phyloP scores from a whole-genome alignment of 2,797 vertebrate genomes.

The Anguilla anguilla region DNA sequence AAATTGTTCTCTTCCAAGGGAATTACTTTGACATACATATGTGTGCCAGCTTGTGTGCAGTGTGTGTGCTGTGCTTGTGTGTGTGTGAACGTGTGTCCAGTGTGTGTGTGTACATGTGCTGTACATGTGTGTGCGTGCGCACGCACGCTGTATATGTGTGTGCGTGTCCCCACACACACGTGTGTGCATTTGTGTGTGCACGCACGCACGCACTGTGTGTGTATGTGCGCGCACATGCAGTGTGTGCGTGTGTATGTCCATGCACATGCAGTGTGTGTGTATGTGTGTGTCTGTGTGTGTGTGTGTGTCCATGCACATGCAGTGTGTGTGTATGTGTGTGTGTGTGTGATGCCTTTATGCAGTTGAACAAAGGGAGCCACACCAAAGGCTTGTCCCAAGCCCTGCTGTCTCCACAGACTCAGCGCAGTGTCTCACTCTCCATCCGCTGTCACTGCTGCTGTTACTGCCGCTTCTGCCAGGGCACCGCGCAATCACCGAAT shows the following conservation, averaged over 20 bases:
- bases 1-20: conserved; percentile 30
- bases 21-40: neutral
- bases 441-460: neutral
- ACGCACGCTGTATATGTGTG: neutral
- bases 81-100: too few relatives aligned
- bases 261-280: neutral
- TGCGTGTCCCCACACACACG: neutral
- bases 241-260: too few relatives aligned
- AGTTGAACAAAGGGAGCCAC: neutral
- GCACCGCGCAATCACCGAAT: neutral
- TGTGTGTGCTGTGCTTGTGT: neutral
- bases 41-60: neutral
- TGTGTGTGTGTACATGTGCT: neutral
- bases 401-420: neutral
- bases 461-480: neutral
- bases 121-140: neutral
- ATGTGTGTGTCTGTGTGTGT: conserved; percentile 13
- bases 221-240: too few relatives aligned
- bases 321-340: neutral
- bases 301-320: neutral
- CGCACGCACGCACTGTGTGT: neutral
- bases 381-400: neutral
- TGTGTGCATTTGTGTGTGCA: conserved; percentile 18
- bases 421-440: neutral
- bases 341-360: neutral